Base-by-base conservation (phyloP, 2,113 vertebrate species). In the Ibidorhyncha struthersii region DNA sequence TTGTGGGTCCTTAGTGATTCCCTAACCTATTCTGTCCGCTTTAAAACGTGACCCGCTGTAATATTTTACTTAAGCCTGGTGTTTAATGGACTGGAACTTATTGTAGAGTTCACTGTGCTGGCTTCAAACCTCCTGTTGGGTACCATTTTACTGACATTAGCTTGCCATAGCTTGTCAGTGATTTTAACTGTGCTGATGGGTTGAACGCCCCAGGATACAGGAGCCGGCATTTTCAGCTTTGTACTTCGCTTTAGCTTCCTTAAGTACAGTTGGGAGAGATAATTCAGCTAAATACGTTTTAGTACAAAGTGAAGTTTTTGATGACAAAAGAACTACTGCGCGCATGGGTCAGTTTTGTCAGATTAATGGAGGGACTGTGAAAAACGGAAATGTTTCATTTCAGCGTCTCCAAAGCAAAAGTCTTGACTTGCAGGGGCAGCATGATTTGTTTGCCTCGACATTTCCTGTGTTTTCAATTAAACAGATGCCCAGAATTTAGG, bases 71-170 rank as follows among this genome's bases (percentile, higher is more conserved):
- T 94, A 89, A 93, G 78, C 56, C 30, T 67, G 71, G 65, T 81
- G 76, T 81, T 94, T 96, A 94, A 97, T 90, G 89, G 76, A 16
- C 67, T 94, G 86, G 86, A 96, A 86, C 85, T 96, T 81, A 94
- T 83, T 95, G 93, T 66, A 92, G 90, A 92, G 82, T 86, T 95
- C 82, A 82, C 89, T 74, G 69, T 89, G 59, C 67, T 71, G 74
- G 76, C 76, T 81, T 86, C 88, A 82, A 83, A 32, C 88, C 86
- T 94, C 89, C 95, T 94, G 67, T 90, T 97, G 92, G 96, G 90
- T 90, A 94, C 90, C 93, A 90, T 97, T 93, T 97, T 81, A 73
- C 80, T 83, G 92, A 36, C 80, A 89, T 97, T 92, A 90, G 41
- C 84, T 93, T 85, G 87, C 92, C 58, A 58, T 66, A 73, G 85